phyloP scores from a whole-genome alignment of 1,140 invertebrate species.

The Drosophila kikkawai region DNA sequence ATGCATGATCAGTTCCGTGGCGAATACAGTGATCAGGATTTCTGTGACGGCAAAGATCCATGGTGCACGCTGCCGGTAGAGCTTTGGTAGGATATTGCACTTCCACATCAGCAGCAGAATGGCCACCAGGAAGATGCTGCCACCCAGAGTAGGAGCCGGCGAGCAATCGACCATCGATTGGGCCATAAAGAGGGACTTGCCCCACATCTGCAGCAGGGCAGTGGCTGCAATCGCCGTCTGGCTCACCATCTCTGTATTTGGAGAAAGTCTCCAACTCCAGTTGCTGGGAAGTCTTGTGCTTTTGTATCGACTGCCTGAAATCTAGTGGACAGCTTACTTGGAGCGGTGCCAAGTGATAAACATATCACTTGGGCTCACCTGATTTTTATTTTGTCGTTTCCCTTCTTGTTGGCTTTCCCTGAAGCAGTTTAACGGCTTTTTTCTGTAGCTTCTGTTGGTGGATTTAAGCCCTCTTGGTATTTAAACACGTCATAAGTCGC shows the following conservation, averaged over 20 bases:
- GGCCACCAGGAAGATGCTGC: constrained; percentile 29
- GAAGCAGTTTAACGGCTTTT: constrained; percentile 17
- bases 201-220: constrained; percentile 34
- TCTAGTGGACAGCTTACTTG: constrained; percentile 17
- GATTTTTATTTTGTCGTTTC: background rate
- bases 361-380: constrained; percentile 7
- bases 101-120: constrained; percentile 38
- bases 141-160: constrained; percentile 11
- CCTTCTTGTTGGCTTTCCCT: background rate
- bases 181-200: constrained; percentile 38
- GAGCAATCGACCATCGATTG: constrained; percentile 23
- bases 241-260: constrained; percentile 38
- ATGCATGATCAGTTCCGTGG: constrained; percentile 34
- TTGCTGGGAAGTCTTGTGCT: constrained; percentile 4
- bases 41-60: constrained; percentile 21
- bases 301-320: background rate
- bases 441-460: constrained; percentile 7
- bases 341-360: constrained; percentile 17
- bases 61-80: constrained; percentile 10
- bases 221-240: constrained; percentile 31
- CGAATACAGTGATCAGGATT: constrained; percentile 39
- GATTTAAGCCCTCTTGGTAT: constrained; percentile 38
- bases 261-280: constrained; percentile 2
- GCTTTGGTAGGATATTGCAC: constrained; percentile 36
- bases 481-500: constrained; percentile 61